Evolutionary conservation across 2,797 vertebrate genomes (phyloP).

Genomic region (Arrhamphus sclerolepis): DNA sequence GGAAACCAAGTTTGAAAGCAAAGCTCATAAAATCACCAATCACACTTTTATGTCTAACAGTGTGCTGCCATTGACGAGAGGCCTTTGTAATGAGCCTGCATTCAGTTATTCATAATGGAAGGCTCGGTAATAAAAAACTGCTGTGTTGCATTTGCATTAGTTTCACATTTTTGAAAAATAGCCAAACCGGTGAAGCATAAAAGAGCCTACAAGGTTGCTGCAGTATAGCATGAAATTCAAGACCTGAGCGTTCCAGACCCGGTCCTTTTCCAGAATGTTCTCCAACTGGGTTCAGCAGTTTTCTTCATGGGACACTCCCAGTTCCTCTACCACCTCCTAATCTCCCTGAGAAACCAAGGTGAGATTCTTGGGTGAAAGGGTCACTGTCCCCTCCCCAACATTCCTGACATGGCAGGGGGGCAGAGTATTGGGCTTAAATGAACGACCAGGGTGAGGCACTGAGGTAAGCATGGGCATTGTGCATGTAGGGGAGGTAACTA

Average conservation of each 20-base stretch:
- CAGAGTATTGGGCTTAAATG: constrained; percentile 65
- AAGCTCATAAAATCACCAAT: constrained; percentile 67
- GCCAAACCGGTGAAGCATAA: constrained; percentile 64
- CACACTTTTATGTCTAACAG: constrained; percentile 65
- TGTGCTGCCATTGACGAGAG: constrained; percentile 62
- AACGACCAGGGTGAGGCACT: constrained; percentile 60
- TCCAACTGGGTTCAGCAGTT: constrained; percentile 37
- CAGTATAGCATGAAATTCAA: constrained; percentile 68
- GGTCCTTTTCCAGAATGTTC: constrained; percentile 46
- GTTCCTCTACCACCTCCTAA: constrained; percentile 67
- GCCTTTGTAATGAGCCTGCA: constrained; percentile 62
- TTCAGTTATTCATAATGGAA: constrained; percentile 66
- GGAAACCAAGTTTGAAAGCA: constrained; percentile 64
- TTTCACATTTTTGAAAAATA: constrained; percentile 69
- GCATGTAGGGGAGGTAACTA: constrained; percentile 68
- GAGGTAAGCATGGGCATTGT: constrained; percentile 76
- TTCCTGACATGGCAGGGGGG: constrained; percentile 77
- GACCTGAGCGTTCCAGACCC: constrained; percentile 53
- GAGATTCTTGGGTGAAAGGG: constrained; percentile 69
- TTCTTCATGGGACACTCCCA: constrained; percentile 58
- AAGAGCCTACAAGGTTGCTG: constrained; percentile 60
- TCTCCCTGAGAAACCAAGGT: constrained; percentile 81
- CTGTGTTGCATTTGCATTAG: constrained; percentile 59
- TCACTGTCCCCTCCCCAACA: constrained; percentile 59
- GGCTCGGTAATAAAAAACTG: constrained; percentile 71